Conservation (phyloP, 2,888 invertebrate species). For the Subacronicta megacephala region DNA sequence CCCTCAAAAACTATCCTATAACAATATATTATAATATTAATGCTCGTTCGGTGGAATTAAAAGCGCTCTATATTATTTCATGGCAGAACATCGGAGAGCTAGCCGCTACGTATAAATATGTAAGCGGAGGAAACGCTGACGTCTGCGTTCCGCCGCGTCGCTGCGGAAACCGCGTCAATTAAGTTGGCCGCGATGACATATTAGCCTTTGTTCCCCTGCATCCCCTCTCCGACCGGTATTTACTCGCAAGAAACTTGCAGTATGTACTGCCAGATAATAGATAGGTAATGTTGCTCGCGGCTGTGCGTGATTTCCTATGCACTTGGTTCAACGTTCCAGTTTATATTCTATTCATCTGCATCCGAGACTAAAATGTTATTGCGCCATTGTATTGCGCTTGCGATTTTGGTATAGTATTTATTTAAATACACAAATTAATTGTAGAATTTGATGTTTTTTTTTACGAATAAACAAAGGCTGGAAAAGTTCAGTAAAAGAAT, state of each 20-base stretch:
- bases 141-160: conserved; percentile 85
- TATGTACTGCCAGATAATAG: conserved; percentile 58
- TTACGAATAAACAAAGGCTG: not conserved
- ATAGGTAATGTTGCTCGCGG: conserved; percentile 57
- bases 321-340: conserved; percentile 47
- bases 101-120: conserved; percentile 82
- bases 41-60: conserved; percentile 54
- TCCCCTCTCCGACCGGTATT: conserved; percentile 69
- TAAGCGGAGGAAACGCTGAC: conserved; percentile 84
- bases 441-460: not conserved
- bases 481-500: conserved; percentile 9
- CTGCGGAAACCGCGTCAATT: conserved; percentile 89
- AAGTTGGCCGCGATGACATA: conserved; percentile 88
- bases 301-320: conserved; percentile 60
- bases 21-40: conserved; percentile 10
- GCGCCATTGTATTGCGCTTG: conserved; percentile 28
- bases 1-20: not conserved
- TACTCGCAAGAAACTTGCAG: conserved; percentile 74
- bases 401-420: conserved; percentile 9
- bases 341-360: conserved; percentile 54
- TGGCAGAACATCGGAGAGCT: conserved; percentile 37
- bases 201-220: conserved; percentile 84
- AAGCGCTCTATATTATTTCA: conserved; percentile 64
- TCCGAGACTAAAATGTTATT: conserved; percentile 43
- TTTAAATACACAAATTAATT: not conserved